phyloP scores from a whole-genome alignment of 1,140 invertebrate genomes.

The Lerema accius region DNA sequence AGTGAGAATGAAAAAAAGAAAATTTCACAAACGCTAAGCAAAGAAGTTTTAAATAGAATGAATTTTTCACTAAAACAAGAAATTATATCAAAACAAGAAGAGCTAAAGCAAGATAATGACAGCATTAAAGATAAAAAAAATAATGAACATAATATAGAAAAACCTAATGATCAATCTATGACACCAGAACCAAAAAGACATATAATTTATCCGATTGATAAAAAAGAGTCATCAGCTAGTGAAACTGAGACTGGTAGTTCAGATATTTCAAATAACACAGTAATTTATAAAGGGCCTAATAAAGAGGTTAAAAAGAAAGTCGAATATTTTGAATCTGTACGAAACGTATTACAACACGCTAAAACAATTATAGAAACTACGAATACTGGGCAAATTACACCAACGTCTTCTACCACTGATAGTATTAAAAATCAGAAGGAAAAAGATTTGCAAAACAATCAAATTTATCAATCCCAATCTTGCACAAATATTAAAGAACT shows the following conservation, averaged over 20 bases:
- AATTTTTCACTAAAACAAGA: slow-evolving; percentile 45
- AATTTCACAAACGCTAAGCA: slow-evolving; percentile 87
- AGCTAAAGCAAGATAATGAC: slow-evolving; percentile 32
- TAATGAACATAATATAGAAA: background rate
- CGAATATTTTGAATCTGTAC: slow-evolving; percentile 90
- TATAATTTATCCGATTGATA: slow-evolving; percentile 55
- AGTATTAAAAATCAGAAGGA: slow-evolving; percentile 43
- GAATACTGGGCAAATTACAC: slow-evolving; percentile 67
- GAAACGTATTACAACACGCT: slow-evolving; percentile 45
- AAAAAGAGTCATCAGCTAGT: slow-evolving; percentile 77
- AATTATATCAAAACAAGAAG: slow-evolving; percentile 70
- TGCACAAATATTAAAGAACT: slow-evolving; percentile 90
- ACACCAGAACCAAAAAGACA: slow-evolving; percentile 50
- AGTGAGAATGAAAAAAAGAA: slow-evolving; percentile 88
- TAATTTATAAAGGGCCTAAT: slow-evolving; percentile 82
- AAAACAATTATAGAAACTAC: slow-evolving; percentile 77
- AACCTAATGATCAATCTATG: slow-evolving; percentile 20
- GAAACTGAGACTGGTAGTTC: slow-evolving; percentile 88
- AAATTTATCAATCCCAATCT: slow-evolving; percentile 85
- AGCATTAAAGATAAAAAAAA: slow-evolving; percentile 32
- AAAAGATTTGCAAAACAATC: slow-evolving; percentile 42
- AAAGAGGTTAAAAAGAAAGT: slow-evolving; percentile 88
- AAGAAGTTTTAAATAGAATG: slow-evolving; percentile 87
- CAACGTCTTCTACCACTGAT: slow-evolving; percentile 27
- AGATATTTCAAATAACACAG: slow-evolving; percentile 86